Conservation (phyloP, 2,888 invertebrate genomes). For the Drosophila austrosaltans region DNA sequence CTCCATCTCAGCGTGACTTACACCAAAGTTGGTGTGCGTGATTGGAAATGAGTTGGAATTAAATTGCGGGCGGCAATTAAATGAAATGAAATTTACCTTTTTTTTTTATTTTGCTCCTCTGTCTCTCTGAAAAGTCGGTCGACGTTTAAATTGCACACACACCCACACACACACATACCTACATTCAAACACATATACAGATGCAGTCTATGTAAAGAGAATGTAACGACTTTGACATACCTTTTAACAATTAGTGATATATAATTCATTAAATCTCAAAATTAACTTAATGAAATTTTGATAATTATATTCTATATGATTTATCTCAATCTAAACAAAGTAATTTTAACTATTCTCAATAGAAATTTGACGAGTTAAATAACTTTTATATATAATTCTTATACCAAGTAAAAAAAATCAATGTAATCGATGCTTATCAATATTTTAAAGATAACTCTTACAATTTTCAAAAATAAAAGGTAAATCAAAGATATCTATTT, state of each 20-base stretch:
- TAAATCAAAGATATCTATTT: no score
- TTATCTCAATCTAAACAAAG: no score
- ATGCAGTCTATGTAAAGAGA: background rate
- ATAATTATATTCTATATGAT: no score
- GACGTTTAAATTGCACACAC: constrained; percentile 26
- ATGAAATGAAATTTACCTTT: constrained; percentile 50
- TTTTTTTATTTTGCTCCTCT: background rate
- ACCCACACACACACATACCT: constrained; percentile 3
- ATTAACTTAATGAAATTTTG: no score
- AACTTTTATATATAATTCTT: no score
- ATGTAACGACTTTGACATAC: background rate
- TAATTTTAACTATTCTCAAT: no score
- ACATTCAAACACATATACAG: constrained; percentile 7
- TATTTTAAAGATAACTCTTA: no score
- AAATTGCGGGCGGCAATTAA: constrained; percentile 58
- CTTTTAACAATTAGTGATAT: background rate
- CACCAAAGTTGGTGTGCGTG: constrained; percentile 43
- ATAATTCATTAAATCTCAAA: no score
- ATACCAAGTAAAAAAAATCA: no score
- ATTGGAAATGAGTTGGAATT: constrained; percentile 60
- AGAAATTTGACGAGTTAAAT: no score
- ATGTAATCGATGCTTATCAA: no score
- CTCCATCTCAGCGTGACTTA: background rate
- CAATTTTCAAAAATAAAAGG: no score
- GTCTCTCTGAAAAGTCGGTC: constrained; percentile 29